Evolutionary conservation across 2,113 vertebrate genomes (phyloP).

Genomic region (Nerophis ophidion): DNA sequence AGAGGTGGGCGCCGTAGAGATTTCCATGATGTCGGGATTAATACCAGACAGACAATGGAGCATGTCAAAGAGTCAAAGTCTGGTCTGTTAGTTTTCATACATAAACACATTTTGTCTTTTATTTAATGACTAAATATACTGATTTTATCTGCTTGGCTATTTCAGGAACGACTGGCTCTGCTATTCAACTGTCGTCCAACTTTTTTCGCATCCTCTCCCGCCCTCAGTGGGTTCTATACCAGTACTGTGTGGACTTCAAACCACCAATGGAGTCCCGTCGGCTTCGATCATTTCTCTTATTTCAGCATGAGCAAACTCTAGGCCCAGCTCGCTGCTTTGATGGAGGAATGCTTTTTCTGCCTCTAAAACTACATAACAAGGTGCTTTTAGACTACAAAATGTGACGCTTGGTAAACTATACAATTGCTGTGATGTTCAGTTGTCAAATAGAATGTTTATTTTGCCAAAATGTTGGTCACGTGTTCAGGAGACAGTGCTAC

Average conservation of each 20-base stretch:
- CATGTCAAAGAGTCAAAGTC: slow-evolving; percentile 87
- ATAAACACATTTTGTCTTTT: background rate
- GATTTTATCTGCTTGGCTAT: background rate
- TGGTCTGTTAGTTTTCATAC: slow-evolving; percentile 56
- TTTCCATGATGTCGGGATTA: slow-evolving; percentile 80
- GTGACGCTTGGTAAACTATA: background rate
- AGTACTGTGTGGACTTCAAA: slow-evolving; percentile 86
- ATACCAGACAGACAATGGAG: slow-evolving; percentile 81
- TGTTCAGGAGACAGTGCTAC: slow-evolving; percentile 80
- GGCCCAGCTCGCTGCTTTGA: slow-evolving; percentile 84
- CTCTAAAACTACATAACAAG: slow-evolving; percentile 72
- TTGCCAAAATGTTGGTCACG: background rate
- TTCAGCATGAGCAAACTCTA: slow-evolving; percentile 78
- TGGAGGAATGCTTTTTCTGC: slow-evolving; percentile 82
- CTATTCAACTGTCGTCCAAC: slow-evolving; percentile 78
- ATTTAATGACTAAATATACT: background rate
- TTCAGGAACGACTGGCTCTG: slow-evolving; percentile 75
- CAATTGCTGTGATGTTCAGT: background rate
- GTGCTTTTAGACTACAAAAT: background rate
- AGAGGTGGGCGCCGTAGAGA: slow-evolving; percentile 83
- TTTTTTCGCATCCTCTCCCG: slow-evolving; percentile 81
- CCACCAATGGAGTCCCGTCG: slow-evolving; percentile 86
- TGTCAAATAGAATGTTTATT: background rate
- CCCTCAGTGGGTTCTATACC: slow-evolving; percentile 87
- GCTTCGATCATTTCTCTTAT: slow-evolving; percentile 81